Conservation (phyloP, 2,113 vertebrate species). For the Poecilia latipinna region DNA sequence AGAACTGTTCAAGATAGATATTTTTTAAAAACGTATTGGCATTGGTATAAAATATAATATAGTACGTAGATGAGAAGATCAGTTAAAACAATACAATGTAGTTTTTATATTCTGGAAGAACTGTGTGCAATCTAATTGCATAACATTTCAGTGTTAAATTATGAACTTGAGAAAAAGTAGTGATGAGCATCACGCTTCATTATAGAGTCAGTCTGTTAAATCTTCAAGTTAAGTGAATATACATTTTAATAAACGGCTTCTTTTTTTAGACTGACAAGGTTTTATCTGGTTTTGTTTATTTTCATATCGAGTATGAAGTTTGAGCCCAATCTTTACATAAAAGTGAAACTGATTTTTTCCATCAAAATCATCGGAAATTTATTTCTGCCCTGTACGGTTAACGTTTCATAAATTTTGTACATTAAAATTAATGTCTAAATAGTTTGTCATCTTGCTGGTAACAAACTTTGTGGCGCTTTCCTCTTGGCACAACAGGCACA, state of each 20-base stretch:
- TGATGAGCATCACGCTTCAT: not conserved
- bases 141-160: not conserved
- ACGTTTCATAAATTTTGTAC: not conserved
- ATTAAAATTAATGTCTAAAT: not conserved
- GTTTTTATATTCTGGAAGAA: not conserved
- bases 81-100: no score
- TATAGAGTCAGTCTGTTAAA: not conserved
- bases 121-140: not conserved
- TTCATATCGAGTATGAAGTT: not conserved
- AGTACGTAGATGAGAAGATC: no score
- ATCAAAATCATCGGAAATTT: not conserved
- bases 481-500: not conserved
- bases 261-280: not conserved
- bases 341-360: not conserved
- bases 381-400: not conserved
- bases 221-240: not conserved
- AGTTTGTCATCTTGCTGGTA: not conserved
- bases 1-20: no score
- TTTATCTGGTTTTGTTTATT: not conserved
- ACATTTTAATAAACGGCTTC: not conserved
- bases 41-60: no score
- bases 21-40: no score
- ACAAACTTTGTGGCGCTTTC: not conserved
- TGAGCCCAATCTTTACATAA: not conserved
- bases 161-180: not conserved